Evolutionary conservation across 2,888 invertebrate genomes (phyloP).

Genomic region (Sphecodes monilicornis): DNA sequence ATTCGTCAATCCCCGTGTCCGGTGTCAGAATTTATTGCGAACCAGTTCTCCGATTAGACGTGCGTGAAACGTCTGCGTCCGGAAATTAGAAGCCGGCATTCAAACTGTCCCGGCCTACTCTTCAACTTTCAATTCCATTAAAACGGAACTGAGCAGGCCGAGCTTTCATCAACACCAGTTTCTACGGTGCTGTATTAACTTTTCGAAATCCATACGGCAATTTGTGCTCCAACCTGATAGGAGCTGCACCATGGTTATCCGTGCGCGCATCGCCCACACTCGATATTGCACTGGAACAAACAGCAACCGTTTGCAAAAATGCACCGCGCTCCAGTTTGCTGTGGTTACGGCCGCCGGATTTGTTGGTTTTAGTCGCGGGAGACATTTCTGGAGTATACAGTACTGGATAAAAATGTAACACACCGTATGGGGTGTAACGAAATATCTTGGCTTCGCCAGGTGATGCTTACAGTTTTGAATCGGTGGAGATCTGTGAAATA

Average conservation of each 20-base stretch:
- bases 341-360: neutral
- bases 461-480: too few relatives aligned
- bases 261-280: neutral
- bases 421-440: too few relatives aligned
- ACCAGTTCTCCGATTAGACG: neutral
- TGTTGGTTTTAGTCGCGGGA: neutral
- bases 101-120: neutral
- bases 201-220: neutral
- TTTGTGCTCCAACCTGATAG: neutral
- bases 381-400: neutral
- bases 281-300: neutral
- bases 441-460: too few relatives aligned
- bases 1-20: neutral
- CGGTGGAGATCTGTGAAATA: too few relatives aligned
- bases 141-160: neutral
- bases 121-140: conserved; percentile 6
- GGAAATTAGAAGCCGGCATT: conserved; percentile 3
- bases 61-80: neutral
- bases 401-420: neutral
- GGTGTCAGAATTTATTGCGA: neutral
- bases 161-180: conserved; percentile 21
- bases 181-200: conserved; percentile 27
- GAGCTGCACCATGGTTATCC: neutral
- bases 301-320: neutral
- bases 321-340: neutral